Evolutionary conservation across 2,113 vertebrate species (phyloP), one percentile per base, ranked within the genome.

Genomic region (Mormyrus iriodes): DNA sequence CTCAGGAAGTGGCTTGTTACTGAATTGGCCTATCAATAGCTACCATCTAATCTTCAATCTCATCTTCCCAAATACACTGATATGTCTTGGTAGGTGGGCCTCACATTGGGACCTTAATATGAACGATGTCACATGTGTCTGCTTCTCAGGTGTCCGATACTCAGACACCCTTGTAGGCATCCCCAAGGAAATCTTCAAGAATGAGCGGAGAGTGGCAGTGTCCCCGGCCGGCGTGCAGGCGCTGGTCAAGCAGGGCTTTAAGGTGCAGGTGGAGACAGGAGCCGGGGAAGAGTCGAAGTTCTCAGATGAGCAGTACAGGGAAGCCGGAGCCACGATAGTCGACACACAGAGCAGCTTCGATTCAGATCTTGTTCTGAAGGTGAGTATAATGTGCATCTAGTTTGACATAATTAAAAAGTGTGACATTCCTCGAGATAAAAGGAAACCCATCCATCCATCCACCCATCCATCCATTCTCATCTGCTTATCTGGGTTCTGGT

Each of bases 241-340:
- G 0, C 91, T 96, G 89, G 92, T 96, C 92, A 96, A 97, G 90
- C 93, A 95, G 92, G 95, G 94, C 58, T 95, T 97, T 90, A 90
- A 86, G 21, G 92, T 96, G 49, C 91, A 96, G 92, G 94, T 95
- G 90, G 93, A 96, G 92, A 90, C 91, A 0, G 94, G 96, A 5
- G 94, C 95, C 15, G 95, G 95, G 13, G 93, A 96, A 10, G 93
- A 94, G 44, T 92, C 94, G 0, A 94, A 97, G 91, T 94, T 97
- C 91, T 96, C 93, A 0, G 95, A 97, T 90, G 93, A 95, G 52
- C 93, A 94, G 39, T 95, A 95, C 90, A 90, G 53, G 90, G 90
- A 95, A 46, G 92, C 94, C 0, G 92, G 93, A 84, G 93, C 94
- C 88, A 91, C 89, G 69, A 95, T 96, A 82, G 94, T 93, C 7